Base-by-base conservation (phyloP, 2,113 vertebrate genomes). In the Calidris pugnax region DNA sequence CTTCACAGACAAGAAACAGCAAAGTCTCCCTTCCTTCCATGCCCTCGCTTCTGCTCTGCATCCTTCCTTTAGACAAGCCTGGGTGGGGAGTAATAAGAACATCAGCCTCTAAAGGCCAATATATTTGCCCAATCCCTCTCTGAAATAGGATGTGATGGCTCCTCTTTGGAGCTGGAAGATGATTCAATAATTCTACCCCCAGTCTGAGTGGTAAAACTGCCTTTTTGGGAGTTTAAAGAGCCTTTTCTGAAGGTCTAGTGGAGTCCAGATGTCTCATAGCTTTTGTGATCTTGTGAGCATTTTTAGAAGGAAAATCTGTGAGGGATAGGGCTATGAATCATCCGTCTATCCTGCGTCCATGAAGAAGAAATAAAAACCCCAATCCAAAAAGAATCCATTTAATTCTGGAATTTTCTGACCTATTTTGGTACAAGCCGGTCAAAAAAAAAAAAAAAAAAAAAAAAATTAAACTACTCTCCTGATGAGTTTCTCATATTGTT, bases 401-500 rank as follows among this genome's bases (percentile, higher is more conserved):
- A 67, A 91, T 89, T 89, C 95, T 93, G 89, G 91, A 96, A 89
- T 92, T 87, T 91, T 89, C 86, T 90, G 87, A 71, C 93, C 79
- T 85, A 87, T 92, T 94, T 91, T 64, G 71, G 45, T 69, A 26
- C 76, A 37, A 69, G 37, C 35, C 0, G 18, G 62, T 45, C 71
- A 62, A 26, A 55, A 77, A 85, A 45, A 63, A 47, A 48, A 30
- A 57, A 76, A 45, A 85, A 37, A 63, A 50, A 50, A 83, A 81
- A 89, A 81, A 89, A 45, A 48, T 53, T 24, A 69, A 81, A 35
- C 60, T 56, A 14, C 71, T 81, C 53, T n/a, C 24, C 94, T 96
- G 87, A 95, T 95, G 96, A 93, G 87, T 96, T 96, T 96, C 95
- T 96, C 96, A 95, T 75, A 69, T 84, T 97, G 97, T 97, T 97